Percentiles rank a stretch among this genome's conserved stretches.
Evolutionary conservation across 2,797 vertebrate genomes (phyloP).

Genomic region (Moxostoma hubbsi): DNA sequence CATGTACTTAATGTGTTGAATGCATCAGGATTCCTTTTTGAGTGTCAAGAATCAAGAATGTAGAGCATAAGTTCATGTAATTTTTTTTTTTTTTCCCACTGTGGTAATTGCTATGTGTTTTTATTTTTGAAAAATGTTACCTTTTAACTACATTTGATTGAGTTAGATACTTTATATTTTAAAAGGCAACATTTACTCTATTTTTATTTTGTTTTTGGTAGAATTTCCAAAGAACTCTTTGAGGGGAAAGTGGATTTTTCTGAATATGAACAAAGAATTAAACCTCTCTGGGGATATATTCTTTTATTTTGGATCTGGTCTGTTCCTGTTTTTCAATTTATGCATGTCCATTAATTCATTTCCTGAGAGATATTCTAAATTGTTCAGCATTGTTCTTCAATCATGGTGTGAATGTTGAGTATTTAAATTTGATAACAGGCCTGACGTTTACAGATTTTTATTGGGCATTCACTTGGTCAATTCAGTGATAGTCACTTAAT

Average conservation of each 20-base stretch:
- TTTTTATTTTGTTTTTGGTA: background rate
- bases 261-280: constrained; percentile 34
- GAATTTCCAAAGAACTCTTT: background rate
- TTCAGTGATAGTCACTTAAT: constrained; percentile 56
- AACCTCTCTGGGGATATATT: constrained; percentile 44
- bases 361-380: constrained; percentile 7
- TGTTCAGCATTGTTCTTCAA: constrained; percentile 11
- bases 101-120: background rate
- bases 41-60: background rate
- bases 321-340: background rate
- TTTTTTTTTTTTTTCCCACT: background rate
- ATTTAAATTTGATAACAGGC: constrained; percentile 48
- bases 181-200: background rate
- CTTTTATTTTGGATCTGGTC: constrained; percentile 7
- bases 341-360: constrained; percentile 19
- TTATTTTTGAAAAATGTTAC: background rate
- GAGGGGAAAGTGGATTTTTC: background rate
- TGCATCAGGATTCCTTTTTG: background rate
- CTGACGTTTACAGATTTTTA: constrained; percentile 48
- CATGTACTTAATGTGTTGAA: constrained; percentile 18
- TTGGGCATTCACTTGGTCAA: constrained; percentile 55
- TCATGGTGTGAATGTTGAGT: constrained; percentile 45
- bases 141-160: background rate
- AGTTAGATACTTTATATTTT: background rate
- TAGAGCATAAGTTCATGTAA: background rate